phyloP scores from a whole-genome alignment of 2,113 vertebrate genomes.

The Dendropsophus ebraccatus region DNA sequence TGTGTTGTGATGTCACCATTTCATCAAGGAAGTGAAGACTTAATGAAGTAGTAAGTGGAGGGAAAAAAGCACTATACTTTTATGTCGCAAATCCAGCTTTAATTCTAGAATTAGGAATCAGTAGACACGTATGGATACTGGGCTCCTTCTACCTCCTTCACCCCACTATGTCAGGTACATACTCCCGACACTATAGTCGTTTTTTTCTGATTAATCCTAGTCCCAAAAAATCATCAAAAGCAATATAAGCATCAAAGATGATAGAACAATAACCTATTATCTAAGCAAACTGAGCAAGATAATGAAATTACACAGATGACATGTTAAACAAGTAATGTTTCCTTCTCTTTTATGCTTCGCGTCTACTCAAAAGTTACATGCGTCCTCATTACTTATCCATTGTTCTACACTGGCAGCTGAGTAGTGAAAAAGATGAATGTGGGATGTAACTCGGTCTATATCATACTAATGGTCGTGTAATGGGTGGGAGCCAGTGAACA shows the following conservation, averaged over 20 bases:
- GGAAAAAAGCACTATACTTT: too few species aligned
- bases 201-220: background rate
- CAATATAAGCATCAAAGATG: background rate
- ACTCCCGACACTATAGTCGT: background rate
- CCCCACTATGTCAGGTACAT: background rate
- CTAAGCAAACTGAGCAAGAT: background rate
- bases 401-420: slow-evolving; percentile 2
- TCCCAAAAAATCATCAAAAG: background rate
- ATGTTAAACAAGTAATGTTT: background rate
- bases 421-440: slow-evolving; percentile 32
- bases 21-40: too few species aligned
- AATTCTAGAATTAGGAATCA: background rate
- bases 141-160: background rate
- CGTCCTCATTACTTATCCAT: slow-evolving; percentile 20
- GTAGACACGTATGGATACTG: background rate
- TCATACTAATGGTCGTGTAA: slow-evolving; percentile 26
- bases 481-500: slow-evolving; percentile 23
- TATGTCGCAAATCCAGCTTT: too few species aligned
- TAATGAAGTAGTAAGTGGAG: too few species aligned
- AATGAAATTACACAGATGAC: background rate
- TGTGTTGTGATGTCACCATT: too few species aligned
- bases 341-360: background rate
- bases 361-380: background rate
- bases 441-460: background rate
- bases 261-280: background rate